Evolutionary conservation across 1,140 invertebrate genomes (phyloP), one percentile per base, ranked within the genome.

Genomic region (Formica exsecta): DNA sequence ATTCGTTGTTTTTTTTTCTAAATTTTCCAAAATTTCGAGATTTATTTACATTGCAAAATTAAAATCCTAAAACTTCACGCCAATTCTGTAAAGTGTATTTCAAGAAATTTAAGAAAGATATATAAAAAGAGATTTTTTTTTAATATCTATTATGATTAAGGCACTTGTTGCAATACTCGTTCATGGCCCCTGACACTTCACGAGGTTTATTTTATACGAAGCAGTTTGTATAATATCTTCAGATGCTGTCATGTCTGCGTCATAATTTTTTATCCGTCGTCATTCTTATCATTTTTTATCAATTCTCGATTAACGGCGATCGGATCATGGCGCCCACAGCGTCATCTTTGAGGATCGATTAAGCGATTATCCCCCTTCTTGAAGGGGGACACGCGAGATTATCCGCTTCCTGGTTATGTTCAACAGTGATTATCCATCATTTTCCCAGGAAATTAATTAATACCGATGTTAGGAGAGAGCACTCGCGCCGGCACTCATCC

Each of bases 381-480:
- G 36, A 16, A 73, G 41, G 36, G 22, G 16, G 29, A 73, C 59
- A 38, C 48, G 36, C 44, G 16, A 74, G 77, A 90, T 89, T 90
- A 89, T 90, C 65, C 73, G 66, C 88, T 90, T 90, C 85, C 88
- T 89, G 87, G 66, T 87, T 89, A 89, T 79, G 68, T 87, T 81
- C 66, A 81, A 32, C 73, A 32, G 0, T 57, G 85, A 87, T 90
- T 86, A 90, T 64, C 77, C 65, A 75, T 62, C 62, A 62, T 86
- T 89, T 83, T 77, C 59, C 61, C 66, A 65, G 54, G 36, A 89
- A 89, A 90, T 89, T 90, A 89, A 90, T 90, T 87, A 90, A 87
- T 89, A 79, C 41, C 73, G 64, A 76, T 79, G 44, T 61, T 66
- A 79, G 62, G 13, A 79, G 51, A 59, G 44, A 59, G 19, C 54